Conservation (phyloP, 2,113 vertebrate species). For the Zosterops hypoxanthus region DNA sequence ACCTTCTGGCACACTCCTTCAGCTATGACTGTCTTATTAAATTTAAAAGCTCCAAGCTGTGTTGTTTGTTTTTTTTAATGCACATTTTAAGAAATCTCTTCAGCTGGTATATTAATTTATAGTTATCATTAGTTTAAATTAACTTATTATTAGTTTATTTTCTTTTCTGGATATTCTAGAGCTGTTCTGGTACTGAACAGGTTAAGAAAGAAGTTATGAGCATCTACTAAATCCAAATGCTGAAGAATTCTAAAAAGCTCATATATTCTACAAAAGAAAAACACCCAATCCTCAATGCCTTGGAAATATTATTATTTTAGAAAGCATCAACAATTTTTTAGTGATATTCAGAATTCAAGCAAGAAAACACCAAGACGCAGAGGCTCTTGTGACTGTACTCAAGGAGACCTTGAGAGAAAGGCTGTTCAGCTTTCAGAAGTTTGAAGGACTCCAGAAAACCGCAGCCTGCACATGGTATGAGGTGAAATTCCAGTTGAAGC, state of each 20-base stretch:
- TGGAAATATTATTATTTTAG: not conserved
- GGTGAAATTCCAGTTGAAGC: not conserved
- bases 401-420: not conserved
- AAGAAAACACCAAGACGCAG: not conserved
- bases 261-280: not conserved
- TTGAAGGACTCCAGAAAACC: constrained; percentile 1
- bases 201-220: not conserved
- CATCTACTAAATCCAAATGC: not conserved
- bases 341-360: not conserved
- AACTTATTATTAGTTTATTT: not conserved
- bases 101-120: not conserved
- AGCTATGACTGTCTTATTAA: not conserved
- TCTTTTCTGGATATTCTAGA: not conserved
- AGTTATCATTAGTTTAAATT: not conserved
- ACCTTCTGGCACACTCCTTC: not conserved
- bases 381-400: not conserved
- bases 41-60: not conserved
- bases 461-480: not conserved
- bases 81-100: not conserved
- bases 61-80: not conserved
- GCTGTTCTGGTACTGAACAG: not conserved
- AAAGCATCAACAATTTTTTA: not conserved
- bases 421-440: not conserved
- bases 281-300: not conserved
- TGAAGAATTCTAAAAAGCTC: not conserved